A percentile compares a stretch with the other conserved stretches of the same genome.
These are phyloP conservation scores for Cyprinodon tularosa DNA, from an alignment of 2,113 vertebrate species.

Conservation along the genomic window DNA sequence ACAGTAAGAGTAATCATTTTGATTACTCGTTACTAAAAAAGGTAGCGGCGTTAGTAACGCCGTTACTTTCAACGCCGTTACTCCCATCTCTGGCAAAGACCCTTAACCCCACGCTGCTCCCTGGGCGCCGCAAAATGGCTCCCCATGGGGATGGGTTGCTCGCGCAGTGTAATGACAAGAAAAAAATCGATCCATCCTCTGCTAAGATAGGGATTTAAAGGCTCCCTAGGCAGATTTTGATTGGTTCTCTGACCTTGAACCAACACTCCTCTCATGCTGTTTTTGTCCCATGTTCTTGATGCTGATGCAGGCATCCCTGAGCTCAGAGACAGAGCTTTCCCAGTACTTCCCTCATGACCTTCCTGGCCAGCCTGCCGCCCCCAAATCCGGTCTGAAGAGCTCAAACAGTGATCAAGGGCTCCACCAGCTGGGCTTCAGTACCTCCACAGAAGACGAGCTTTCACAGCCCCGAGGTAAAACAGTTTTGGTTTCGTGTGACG, in stretches of 20 bases:
- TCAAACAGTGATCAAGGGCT: conserved; percentile 82
- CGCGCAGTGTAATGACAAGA: too few species aligned
- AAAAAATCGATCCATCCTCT: neutral
- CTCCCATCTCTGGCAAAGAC: too few species aligned
- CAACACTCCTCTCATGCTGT: neutral
- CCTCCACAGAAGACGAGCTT: conserved; percentile 74
- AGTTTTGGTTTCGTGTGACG: too few species aligned
- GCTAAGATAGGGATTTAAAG: too few species aligned
- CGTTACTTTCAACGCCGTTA: too few species aligned
- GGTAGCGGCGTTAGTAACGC: too few species aligned
- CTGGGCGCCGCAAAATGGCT: too few species aligned
- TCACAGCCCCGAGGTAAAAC: conserved; percentile 59
- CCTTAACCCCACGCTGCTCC: too few species aligned
- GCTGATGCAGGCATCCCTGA: conserved; percentile 84
- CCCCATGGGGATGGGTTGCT: too few species aligned
- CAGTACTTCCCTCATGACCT: conserved; percentile 86
- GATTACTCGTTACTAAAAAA: too few species aligned
- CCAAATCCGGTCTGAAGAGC: conserved; percentile 76
- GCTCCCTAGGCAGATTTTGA: too few species aligned
- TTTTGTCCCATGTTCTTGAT: neutral
- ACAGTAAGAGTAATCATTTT: too few species aligned
- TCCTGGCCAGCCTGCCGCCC: conserved; percentile 75
- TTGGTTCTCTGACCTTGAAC: neutral
- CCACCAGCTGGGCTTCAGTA: conserved; percentile 78
- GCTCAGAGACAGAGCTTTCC: conserved; percentile 88